Evolutionary conservation across 2,888 invertebrate species (phyloP), one percentile per base, ranked within the genome.

Genomic region (Masnerella sp.): DNA sequence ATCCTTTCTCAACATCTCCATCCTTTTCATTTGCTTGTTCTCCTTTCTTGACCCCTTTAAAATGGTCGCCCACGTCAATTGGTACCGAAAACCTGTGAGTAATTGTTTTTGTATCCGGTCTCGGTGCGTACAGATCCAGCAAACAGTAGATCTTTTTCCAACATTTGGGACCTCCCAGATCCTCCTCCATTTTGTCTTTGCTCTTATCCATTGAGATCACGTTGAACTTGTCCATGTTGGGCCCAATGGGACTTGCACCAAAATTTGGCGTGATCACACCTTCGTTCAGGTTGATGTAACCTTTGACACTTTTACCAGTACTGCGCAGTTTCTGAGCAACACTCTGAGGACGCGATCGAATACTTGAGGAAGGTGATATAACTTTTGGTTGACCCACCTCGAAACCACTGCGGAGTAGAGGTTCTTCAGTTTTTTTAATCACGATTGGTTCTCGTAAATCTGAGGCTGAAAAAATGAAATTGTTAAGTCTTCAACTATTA

Each of bases 141-240:
- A 98, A 90, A 86, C 96, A 94, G 86, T 96, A 97, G 78, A 98
- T 93, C 0, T 96, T 98, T 84, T 95, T 94, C 98, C 98, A 98
- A 84, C 98, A 98, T 79, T 94, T 92, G 8, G 96, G 96, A 1
- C 74, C 74, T 2, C 92, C 92, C 76, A 90, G 76, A 47, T 83
- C 85, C 0, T 82, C 80, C 2, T n/a, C n/a, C n/a, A n/a, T n/a
- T n/a, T 80, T 80, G 36, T 86, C 87, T 77, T 87, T 87, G 73
- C 88, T 88, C 75, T 90, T 90, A 64, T 90, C 90, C 11, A 38
- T 12, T 0, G 89, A 88, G 1, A 89, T 83, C 0, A 89, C 85
- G 0, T 89, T 88, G 30, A 89, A 88, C 73, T 89, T 89, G 59
- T 90, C 89, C 43, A 90, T 82, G 0, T 90, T 91, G 15, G 91